Percentiles rank a stretch among this genome's conserved stretches.
These are phyloP conservation scores for Neocrepidodera transversa DNA, from an alignment of 2,888 invertebrate genomes.

Conservation along the genomic window DNA sequence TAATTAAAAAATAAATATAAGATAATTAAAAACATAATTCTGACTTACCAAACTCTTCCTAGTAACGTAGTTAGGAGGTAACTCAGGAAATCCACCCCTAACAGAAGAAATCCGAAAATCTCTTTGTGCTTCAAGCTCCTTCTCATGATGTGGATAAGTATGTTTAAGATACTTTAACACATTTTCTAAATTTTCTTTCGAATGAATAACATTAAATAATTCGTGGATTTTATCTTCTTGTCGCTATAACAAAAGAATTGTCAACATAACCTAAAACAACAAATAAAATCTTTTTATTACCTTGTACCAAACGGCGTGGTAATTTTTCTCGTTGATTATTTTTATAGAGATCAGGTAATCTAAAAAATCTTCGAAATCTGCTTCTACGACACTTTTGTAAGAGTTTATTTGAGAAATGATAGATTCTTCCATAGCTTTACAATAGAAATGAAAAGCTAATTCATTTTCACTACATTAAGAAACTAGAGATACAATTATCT, in stretches of 20 bases:
- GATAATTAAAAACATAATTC: background rate
- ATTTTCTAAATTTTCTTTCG: constrained; percentile 21
- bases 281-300: constrained; percentile 16
- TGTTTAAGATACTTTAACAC: constrained; percentile 34
- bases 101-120: constrained; percentile 55
- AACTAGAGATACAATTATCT: constrained; percentile 11
- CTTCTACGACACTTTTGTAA: constrained; percentile 31
- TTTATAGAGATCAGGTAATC: constrained; percentile 38
- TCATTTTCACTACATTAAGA: constrained; percentile 7
- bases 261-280: constrained; percentile 15
- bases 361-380: constrained; percentile 36
- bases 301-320: constrained; percentile 29
- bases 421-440: constrained; percentile 29
- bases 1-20: too few relatives aligned
- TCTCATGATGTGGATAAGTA: constrained; percentile 34
- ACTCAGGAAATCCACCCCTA: constrained; percentile 66
- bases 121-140: constrained; percentile 32
- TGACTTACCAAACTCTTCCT: constrained; percentile 62
- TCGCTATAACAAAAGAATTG: constrained; percentile 27
- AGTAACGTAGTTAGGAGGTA: constrained; percentile 65
- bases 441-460: constrained; percentile 3
- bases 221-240: constrained; percentile 26
- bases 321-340: constrained; percentile 34
- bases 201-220: constrained; percentile 34
- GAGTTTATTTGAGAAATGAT: constrained; percentile 35